phyloP scores from a whole-genome alignment of 2,113 vertebrate genomes.

The Epinephelus lanceolatus region DNA sequence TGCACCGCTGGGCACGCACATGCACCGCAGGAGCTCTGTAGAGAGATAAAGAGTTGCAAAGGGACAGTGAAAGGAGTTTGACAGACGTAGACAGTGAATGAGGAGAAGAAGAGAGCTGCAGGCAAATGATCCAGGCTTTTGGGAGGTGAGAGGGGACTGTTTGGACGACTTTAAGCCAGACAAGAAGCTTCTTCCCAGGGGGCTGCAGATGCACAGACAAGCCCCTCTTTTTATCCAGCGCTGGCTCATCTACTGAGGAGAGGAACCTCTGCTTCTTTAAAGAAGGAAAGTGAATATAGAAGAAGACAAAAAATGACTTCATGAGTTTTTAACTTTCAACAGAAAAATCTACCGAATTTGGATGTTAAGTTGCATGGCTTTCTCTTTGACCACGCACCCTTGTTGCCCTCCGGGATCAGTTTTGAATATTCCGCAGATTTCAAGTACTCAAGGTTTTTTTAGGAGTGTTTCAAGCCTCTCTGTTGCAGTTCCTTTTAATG shows the following conservation, averaged over 20 bases:
- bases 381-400: not conserved
- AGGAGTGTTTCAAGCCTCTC: conserved; percentile 4
- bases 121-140: conserved; percentile 36
- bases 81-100: conserved; percentile 38
- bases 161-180: conserved; percentile 52
- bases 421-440: conserved; percentile 20
- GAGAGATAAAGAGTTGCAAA: conserved; percentile 63
- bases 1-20: conserved; percentile 56
- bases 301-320: conserved; percentile 2
- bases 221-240: conserved; percentile 23
- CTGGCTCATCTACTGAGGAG: conserved; percentile 25
- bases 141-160: conserved; percentile 47
- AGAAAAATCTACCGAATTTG: conserved; percentile 29
- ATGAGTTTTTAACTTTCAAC: conserved; percentile 26
- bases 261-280: conserved; percentile 2
- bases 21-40: conserved; percentile 42
- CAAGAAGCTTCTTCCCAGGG: conserved; percentile 47
- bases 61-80: conserved; percentile 53
- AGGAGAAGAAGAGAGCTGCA: conserved; percentile 48
- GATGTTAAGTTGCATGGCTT: conserved; percentile 24
- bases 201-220: conserved; percentile 62
- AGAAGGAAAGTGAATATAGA: conserved; percentile 22
- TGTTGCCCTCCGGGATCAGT: conserved; percentile 25
- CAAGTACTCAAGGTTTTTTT: not conserved
- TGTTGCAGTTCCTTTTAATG: conserved; percentile 19